Percentiles rank a stretch among this genome's conserved stretches.
These are phyloP conservation scores for Menidia menidia DNA, from an alignment of 2,797 vertebrate genomes.

Conservation along the genomic window DNA sequence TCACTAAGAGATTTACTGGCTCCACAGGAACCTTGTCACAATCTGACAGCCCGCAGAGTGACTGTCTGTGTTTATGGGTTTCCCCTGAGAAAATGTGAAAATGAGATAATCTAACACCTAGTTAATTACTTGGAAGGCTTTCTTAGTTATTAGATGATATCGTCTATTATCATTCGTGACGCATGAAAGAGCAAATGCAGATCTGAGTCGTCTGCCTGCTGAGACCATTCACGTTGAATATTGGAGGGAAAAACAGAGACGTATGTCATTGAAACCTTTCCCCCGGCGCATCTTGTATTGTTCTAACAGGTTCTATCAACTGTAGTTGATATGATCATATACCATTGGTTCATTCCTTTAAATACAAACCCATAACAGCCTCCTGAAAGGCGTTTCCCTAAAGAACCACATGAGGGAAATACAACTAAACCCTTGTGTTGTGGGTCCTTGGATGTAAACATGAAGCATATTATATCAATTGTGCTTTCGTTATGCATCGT, in stretches of 20 bases:
- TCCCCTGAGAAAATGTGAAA: slow-evolving; percentile 1
- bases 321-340: not conserved
- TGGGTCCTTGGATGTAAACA: not conserved
- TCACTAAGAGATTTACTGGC: slow-evolving; percentile 1
- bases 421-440: not conserved
- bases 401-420: too few relatives aligned
- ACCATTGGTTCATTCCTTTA: too few relatives aligned
- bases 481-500: not conserved
- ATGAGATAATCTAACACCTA: not conserved
- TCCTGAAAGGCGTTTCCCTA: too few relatives aligned
- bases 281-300: not conserved
- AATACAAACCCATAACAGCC: too few relatives aligned
- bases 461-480: not conserved
- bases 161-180: not conserved
- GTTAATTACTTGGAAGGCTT: not conserved
- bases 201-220: not conserved
- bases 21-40: slow-evolving; percentile 11
- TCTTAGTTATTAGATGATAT: not conserved
- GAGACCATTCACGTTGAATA: not conserved
- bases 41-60: slow-evolving; percentile 9
- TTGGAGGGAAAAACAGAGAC: not conserved
- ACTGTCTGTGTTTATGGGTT: slow-evolving; percentile 2
- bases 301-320: not conserved
- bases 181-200: not conserved
- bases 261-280: not conserved